phyloP scores from a whole-genome alignment of 2,113 vertebrate species.

The Coturnix japonica region DNA sequence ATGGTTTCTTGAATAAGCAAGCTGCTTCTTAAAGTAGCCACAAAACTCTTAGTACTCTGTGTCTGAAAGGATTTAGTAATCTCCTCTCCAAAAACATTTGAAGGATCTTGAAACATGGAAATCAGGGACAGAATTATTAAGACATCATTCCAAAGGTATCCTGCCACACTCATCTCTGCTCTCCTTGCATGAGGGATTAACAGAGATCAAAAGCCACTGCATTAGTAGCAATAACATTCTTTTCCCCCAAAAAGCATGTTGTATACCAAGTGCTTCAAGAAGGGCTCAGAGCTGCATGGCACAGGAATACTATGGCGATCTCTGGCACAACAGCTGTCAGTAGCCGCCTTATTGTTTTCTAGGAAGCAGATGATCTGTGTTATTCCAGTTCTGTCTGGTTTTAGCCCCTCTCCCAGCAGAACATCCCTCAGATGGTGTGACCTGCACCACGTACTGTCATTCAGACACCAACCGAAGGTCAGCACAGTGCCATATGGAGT shows the following conservation, averaged over 20 bases:
- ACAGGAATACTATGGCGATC: neutral
- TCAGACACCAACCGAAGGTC: conserved; percentile 75
- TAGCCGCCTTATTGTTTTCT: conserved; percentile 9
- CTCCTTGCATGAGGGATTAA: neutral
- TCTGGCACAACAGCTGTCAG: conserved; percentile 5
- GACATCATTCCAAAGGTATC: neutral
- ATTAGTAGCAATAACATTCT: neutral
- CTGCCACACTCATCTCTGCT: neutral
- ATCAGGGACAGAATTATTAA: neutral
- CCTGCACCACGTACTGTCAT: conserved; percentile 61
- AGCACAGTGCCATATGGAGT: conserved; percentile 69
- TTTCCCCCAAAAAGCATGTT: neutral
- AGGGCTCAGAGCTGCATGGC: neutral
- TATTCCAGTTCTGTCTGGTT: neutral
- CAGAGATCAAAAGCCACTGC: neutral
- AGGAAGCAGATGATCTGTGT: neutral
- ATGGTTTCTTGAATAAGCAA: neutral
- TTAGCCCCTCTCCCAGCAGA: neutral
- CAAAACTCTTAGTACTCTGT: neutral
- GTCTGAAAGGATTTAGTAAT: neutral
- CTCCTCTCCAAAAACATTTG: neutral
- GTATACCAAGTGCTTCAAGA: neutral
- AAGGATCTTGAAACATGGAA: neutral
- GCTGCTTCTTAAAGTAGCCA: neutral
- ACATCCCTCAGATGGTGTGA: conserved; percentile 13